Conservation (phyloP, 2,797 vertebrate genomes). For the Basileuterus tristriatus region DNA sequence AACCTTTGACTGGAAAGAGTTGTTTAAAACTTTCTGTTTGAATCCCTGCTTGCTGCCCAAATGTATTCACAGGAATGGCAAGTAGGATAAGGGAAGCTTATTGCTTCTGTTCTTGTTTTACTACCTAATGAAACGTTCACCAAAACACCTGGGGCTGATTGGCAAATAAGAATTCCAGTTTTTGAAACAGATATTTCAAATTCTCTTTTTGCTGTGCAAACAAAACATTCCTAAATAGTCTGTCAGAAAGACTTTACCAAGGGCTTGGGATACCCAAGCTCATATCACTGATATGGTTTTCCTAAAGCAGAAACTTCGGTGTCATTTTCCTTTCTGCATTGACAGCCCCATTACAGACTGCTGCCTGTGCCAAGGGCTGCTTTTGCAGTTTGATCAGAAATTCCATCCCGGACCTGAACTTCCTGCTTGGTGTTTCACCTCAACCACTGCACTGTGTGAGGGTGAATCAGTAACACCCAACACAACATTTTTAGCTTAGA, state of each 20-base stretch:
- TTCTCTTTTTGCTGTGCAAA: neutral
- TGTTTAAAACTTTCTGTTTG: neutral
- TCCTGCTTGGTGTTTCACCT: neutral
- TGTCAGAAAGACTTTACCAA: neutral
- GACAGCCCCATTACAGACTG: rapidly evolving
- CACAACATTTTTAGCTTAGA: neutral
- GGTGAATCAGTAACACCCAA: neutral
- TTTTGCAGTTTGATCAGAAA: neutral
- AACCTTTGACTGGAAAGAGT: neutral
- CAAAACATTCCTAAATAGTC: neutral
- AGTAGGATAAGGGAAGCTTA: neutral
- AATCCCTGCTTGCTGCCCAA: neutral
- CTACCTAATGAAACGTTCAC: neutral
- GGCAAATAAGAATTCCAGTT: neutral
- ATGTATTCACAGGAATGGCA: neutral
- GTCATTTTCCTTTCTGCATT: neutral
- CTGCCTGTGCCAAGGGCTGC: neutral
- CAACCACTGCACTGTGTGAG: neutral
- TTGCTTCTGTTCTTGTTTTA: neutral
- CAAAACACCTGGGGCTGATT: neutral
- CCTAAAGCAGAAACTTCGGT: neutral
- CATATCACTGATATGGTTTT: neutral
- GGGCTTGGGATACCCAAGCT: neutral
- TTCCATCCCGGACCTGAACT: neutral
- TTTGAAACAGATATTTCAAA: neutral